Evolutionary conservation across 2,888 invertebrate genomes (phyloP).

Genomic region (Heliconius hortense): DNA sequence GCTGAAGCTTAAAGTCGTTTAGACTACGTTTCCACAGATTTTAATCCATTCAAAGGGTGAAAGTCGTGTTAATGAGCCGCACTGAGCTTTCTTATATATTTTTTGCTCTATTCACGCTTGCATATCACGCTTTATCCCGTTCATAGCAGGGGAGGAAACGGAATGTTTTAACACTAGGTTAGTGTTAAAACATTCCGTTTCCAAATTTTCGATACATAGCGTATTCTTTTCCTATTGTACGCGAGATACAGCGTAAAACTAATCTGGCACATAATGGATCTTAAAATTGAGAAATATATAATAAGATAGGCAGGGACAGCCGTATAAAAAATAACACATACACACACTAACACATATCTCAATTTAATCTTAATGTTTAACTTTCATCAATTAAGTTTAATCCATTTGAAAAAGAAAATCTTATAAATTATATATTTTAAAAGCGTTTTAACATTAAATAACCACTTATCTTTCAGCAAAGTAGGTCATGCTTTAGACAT

Average conservation of each 20-base stretch:
- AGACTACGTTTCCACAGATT: constrained; percentile 1
- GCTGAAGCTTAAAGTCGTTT: background rate
- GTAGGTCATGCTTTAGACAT: background rate
- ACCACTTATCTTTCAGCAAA: background rate
- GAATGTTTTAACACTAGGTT: too few relatives aligned
- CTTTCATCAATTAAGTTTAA: background rate
- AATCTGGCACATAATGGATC: too few relatives aligned
- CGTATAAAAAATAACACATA: background rate
- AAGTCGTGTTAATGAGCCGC: constrained; percentile 14
- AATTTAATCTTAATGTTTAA: background rate
- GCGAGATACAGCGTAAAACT: too few relatives aligned
- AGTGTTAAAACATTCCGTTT: background rate
- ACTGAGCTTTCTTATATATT: background rate
- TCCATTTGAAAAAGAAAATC: background rate
- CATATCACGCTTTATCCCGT: background rate
- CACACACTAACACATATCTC: background rate
- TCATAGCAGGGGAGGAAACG: too few relatives aligned
- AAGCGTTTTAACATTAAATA: background rate
- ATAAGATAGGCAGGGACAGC: too few relatives aligned
- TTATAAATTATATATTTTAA: background rate
- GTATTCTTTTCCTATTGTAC: too few relatives aligned
- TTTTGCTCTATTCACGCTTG: background rate
- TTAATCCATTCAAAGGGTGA: constrained; percentile 16
- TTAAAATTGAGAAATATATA: too few relatives aligned
- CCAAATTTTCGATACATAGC: too few relatives aligned